Conservation (phyloP, 2,113 vertebrate species). For the Rhea americana region DNA sequence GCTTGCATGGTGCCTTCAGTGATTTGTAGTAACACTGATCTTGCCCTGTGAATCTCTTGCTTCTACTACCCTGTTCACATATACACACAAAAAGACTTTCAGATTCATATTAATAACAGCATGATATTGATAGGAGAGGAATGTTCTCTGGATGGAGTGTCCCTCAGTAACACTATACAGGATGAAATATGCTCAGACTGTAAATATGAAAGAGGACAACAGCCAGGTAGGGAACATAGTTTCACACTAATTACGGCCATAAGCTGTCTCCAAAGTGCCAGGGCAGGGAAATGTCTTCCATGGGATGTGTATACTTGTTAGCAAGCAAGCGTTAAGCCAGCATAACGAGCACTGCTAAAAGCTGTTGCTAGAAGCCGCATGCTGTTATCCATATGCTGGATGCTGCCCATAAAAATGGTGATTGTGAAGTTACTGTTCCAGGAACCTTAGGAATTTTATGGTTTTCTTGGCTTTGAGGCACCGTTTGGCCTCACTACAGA, state of each 20-base stretch:
- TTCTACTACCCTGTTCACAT: not conserved
- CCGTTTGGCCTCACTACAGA: not conserved
- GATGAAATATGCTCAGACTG: not conserved
- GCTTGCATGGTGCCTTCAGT: not conserved
- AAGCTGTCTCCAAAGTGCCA: not conserved
- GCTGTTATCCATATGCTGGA: constrained; percentile 52
- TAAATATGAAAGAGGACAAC: not conserved
- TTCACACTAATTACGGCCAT: not conserved
- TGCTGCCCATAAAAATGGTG: not conserved
- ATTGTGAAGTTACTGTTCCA: constrained; percentile 7
- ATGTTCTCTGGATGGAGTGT: not conserved
- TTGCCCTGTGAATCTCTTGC: not conserved
- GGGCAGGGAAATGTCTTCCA: constrained; percentile 1
- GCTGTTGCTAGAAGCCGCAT: constrained; percentile 4
- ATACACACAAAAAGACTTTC: not conserved
- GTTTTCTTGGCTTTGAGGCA: not conserved
- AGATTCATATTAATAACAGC: not conserved
- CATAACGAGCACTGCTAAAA: not conserved
- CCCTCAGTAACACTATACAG: not conserved
- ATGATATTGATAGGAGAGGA: not conserved
- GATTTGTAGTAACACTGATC: not conserved
- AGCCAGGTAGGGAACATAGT: not conserved
- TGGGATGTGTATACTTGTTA: not conserved
- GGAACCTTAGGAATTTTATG: not conserved
- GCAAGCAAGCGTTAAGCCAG: constrained; percentile 15